Evolutionary conservation across 2,888 invertebrate species (phyloP).

Genomic region (Phortica okadai): DNA sequence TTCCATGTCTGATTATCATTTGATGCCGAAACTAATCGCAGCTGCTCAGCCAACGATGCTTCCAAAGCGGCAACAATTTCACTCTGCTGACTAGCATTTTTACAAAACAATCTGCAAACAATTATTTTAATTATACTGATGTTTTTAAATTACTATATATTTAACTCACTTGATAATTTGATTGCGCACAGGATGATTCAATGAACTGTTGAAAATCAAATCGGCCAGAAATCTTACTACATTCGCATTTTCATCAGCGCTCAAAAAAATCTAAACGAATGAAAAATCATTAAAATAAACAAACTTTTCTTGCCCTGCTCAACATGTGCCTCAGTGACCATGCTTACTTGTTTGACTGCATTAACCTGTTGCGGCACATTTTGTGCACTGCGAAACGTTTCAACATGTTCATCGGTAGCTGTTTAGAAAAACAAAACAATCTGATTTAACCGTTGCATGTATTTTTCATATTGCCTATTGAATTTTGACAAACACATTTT

Average conservation of each 20-base stretch:
- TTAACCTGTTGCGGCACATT: constrained; percentile 64
- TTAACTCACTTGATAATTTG: constrained; percentile 71
- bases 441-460: neutral
- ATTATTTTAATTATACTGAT: neutral
- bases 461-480: neutral
- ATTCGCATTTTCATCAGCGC: constrained; percentile 47
- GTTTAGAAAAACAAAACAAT: neutral
- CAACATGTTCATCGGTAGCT: neutral
- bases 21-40: constrained; percentile 46
- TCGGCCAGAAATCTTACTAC: constrained; percentile 71
- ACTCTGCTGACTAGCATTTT: constrained; percentile 44
- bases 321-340: no score
- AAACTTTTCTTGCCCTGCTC: neutral
- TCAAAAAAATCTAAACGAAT: constrained; percentile 10
- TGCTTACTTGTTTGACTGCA: constrained; percentile 62
- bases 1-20: constrained; percentile 59
- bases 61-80: constrained; percentile 56
- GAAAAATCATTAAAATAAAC: neutral
- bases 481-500: neutral
- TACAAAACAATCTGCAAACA: constrained; percentile 55
- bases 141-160: neutral
- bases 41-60: constrained; percentile 51
- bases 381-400: constrained; percentile 52
- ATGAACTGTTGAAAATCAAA: constrained; percentile 69
- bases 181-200: constrained; percentile 76